Evolutionary conservation across 2,797 vertebrate species (phyloP), one percentile per base, ranked within the genome.

Genomic region (Artibeus jamaicensis): DNA sequence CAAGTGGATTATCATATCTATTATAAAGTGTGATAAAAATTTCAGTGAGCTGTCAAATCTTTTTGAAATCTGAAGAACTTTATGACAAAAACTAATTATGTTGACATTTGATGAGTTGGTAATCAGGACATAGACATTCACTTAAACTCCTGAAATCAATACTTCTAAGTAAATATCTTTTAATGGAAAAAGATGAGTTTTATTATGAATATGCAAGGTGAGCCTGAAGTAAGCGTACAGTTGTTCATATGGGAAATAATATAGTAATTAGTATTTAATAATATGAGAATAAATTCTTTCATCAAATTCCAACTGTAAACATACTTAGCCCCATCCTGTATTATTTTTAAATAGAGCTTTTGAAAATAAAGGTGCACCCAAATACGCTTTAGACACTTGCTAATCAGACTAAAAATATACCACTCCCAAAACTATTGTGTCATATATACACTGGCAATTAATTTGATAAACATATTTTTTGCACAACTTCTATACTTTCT

Each of bases 401-500:
- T n/a, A 93, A 10, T 57, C 26, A 65, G 22, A 48, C 24, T 77
- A 65, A 82, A 89, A 32, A 32, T 74, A 74, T 44, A 76, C 55
- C 26, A 68, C 21, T 11, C 46, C 19, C 4, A 68, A 86, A 94
- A 62, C n/a, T 76, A 18, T 34, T 48, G 1, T 67, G 29, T 5
- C 34, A 37, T 48, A 32, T 1, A 32, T 11, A 5, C 22, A 77
- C 14, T 46, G 19, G 6, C 78, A 74, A 89, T 85, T 89, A 79
- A 83, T 37, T 76, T 81, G 78, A 57, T 65, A 55, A 90, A 68
- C 10, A 32, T 42, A 57, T 65, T 93, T 97, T 97, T 96, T 85
- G 29, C 85, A 86, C 59, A 90, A 48, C 15, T 34, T 1, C 37
- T 90, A 24, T 95, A 37, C 32, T 88, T 88, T 91, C 39, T 50